A percentile compares a stretch with the other conserved stretches of the same genome.
Evolutionary conservation across 2,113 vertebrate species (phyloP).

Genomic region (Misgurnus anguillicaudatus): DNA sequence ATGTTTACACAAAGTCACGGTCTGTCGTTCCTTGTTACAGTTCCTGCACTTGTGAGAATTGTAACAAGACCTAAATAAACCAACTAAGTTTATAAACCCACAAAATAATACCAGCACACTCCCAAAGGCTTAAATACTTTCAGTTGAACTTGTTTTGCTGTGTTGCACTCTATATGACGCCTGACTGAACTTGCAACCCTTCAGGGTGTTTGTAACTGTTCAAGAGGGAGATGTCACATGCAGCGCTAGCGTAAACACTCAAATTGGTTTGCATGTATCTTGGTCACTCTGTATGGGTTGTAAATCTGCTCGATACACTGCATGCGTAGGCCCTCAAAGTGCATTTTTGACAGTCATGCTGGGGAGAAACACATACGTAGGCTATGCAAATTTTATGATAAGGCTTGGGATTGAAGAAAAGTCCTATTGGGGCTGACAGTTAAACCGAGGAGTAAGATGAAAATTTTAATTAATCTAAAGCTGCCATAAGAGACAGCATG

Average conservation of each 20-base stretch:
- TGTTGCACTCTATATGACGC: constrained; percentile 1
- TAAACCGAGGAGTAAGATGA: not conserved
- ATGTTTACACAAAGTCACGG: not conserved
- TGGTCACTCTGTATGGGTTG: not conserved
- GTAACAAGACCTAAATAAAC: not conserved
- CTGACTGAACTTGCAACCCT: constrained; percentile 30
- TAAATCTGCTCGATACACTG: constrained; percentile 14
- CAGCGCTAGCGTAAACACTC: constrained; percentile 29
- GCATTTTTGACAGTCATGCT: not conserved
- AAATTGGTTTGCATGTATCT: constrained; percentile 14
- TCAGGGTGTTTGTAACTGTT: constrained; percentile 39
- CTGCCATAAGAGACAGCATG: not conserved
- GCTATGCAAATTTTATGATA: not conserved
- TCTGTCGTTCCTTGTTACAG: not conserved
- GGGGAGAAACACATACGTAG: not conserved
- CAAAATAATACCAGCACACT: not conserved
- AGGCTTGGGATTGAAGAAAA: not conserved
- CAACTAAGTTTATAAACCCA: not conserved
- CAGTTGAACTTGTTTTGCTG: constrained; percentile 24
- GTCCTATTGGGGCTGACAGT: not conserved
- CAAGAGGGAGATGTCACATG: not conserved
- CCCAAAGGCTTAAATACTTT: not conserved
- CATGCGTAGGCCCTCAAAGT: not conserved
- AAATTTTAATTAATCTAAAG: not conserved
- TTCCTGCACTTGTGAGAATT: not conserved